phyloP scores from a whole-genome alignment of 2,113 vertebrate genomes.

The Axis porcinus region DNA sequence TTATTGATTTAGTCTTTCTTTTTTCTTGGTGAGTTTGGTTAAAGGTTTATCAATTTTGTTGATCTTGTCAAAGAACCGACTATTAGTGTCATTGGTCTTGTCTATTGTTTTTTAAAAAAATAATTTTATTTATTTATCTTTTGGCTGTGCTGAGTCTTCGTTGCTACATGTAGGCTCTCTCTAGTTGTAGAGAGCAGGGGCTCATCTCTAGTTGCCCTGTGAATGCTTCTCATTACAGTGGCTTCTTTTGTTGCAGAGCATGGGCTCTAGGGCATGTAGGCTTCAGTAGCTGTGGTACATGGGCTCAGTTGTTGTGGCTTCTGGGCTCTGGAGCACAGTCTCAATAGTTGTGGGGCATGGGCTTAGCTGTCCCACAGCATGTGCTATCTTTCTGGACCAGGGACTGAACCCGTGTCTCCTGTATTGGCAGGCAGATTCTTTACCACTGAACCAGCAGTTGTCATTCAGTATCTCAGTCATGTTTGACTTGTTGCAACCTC shows the following conservation, averaged over 20 bases:
- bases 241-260: not conserved
- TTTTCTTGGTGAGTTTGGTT: not conserved
- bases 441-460: not conserved
- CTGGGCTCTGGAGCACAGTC: not conserved
- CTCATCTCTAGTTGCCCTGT: not conserved
- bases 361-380: not conserved
- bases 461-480: accelerated
- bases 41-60: not conserved
- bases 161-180: not conserved
- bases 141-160: not conserved
- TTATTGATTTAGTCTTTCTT: not conserved
- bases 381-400: not conserved
- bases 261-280: not conserved
- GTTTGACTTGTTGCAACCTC: not conserved
- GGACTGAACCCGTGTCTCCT: not conserved
- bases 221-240: not conserved
- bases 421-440: not conserved
- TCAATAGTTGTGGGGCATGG: accelerated
- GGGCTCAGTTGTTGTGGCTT: not conserved
- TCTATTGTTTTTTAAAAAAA: not conserved
- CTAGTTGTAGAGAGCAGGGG: not conserved
- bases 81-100: not conserved
- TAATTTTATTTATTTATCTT: not conserved
- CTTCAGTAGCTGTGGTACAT: not conserved
- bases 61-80: not conserved